Percentiles rank a stretch among this genome's conserved stretches.
Conservation (phyloP, 2,113 vertebrate species). For the Microtus montanus region DNA sequence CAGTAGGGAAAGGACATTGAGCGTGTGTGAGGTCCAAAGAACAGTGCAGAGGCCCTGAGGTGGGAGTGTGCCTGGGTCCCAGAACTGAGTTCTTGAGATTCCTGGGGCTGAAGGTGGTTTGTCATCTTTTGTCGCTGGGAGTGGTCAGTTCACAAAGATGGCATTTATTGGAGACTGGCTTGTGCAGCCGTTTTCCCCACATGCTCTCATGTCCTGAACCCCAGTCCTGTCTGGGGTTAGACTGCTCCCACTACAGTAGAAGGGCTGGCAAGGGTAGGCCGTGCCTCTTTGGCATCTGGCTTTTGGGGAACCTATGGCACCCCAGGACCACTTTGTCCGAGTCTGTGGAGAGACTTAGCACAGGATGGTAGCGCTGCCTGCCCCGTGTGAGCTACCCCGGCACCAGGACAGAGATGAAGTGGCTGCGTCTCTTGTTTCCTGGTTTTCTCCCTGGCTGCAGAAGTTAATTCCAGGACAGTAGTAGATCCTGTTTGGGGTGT, state of each 20-base stretch:
- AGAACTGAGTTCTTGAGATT: conserved; percentile 19
- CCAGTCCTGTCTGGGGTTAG: neutral
- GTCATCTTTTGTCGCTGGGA: neutral
- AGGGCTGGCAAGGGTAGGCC: neutral
- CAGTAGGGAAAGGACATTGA: neutral
- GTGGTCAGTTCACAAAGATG: neutral
- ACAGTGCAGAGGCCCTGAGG: conserved; percentile 42
- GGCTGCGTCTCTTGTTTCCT: neutral
- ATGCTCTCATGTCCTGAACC: accelerated
- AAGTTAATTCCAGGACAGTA: neutral
- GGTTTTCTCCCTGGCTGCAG: neutral
- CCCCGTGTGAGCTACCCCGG: neutral
- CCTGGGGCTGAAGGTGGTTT: neutral
- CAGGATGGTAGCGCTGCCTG: no score
- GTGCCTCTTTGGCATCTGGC: neutral
- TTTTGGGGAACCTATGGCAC: neutral
- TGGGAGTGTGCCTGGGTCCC: neutral
- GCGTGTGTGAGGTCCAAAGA: neutral
- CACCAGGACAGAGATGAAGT: neutral
- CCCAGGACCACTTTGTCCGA: neutral
- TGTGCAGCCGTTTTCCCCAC: no score
- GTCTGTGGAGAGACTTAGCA: neutral
- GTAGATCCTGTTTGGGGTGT: neutral
- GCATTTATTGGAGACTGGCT: neutral
- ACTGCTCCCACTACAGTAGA: neutral